A percentile compares a stretch with the other conserved stretches of the same genome.
Conservation (phyloP, 2,113 vertebrate species). For the Brienomyrus longianalis region DNA sequence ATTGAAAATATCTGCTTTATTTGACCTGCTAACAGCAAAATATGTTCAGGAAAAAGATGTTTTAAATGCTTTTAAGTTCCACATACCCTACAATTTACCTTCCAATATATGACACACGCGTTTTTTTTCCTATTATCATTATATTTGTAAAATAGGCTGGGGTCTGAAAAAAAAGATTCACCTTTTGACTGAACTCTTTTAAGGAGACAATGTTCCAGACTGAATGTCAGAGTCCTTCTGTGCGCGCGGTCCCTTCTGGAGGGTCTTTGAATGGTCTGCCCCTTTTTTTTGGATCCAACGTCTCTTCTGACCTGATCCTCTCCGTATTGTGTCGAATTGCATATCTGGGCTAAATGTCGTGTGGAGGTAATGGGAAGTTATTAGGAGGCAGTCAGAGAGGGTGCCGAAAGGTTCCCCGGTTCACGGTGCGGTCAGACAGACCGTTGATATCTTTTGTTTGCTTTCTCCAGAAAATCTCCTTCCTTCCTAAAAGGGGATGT, state of each 20-base stretch:
- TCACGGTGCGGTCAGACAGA: constrained; percentile 77
- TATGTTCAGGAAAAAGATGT: neutral
- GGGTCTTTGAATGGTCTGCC: neutral
- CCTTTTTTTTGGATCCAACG: neutral
- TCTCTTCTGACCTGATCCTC: constrained; percentile 25
- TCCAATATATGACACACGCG: neutral
- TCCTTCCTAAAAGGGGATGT: constrained; percentile 87
- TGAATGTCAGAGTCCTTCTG: neutral
- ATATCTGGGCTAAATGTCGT: constrained; percentile 63
- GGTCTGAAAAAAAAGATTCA: neutral
- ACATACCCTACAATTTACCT: neutral
- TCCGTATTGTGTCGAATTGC: constrained; percentile 28
- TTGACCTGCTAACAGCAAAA: neutral
- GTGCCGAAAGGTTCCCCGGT: constrained; percentile 65
- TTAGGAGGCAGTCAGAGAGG: constrained; percentile 60
- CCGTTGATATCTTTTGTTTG: constrained; percentile 75
- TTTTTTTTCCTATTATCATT: neutral
- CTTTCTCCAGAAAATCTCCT: constrained; percentile 64
- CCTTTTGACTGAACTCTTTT: neutral
- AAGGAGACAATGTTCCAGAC: neutral
- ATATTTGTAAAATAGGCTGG: neutral
- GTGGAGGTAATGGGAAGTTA: constrained; percentile 81
- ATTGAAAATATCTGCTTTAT: neutral
- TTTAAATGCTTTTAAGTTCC: neutral
- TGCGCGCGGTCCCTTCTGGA: neutral